Evolutionary conservation across 1,140 invertebrate genomes (phyloP).

Genomic region (Steinernema khuongi): DNA sequence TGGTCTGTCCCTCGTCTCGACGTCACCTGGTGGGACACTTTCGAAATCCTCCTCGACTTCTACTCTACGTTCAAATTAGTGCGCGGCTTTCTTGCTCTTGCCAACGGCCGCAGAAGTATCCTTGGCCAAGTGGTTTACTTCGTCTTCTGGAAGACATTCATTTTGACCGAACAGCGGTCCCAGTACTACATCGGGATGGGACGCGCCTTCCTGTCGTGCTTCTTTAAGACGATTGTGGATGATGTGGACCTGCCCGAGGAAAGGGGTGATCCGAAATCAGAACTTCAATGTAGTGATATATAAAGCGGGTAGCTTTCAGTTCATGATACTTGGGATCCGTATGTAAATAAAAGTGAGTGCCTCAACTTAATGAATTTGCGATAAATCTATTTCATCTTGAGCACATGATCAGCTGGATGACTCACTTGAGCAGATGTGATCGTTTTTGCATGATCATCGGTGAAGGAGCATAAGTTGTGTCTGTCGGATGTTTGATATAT

Average conservation of each 20-base stretch:
- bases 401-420: not conserved
- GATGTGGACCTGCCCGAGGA: too few relatives aligned
- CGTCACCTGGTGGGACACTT: slow-evolving; percentile 30
- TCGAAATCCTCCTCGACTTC: slow-evolving; percentile 40
- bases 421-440: not conserved
- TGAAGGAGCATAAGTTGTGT: not conserved
- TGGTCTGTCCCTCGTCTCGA: slow-evolving; percentile 31
- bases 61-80: slow-evolving; percentile 40
- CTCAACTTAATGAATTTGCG: too few relatives aligned
- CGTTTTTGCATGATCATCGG: not conserved
- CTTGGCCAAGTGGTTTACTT: slow-evolving; percentile 38
- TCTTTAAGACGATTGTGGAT: too few relatives aligned
- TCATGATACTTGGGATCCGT: too few relatives aligned
- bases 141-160: slow-evolving; percentile 45
- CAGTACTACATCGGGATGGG: not conserved
- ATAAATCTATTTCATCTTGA: too few relatives aligned
- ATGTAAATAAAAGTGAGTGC: too few relatives aligned
- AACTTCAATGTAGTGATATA: too few relatives aligned
- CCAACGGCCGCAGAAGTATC: slow-evolving; percentile 29
- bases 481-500: not conserved
- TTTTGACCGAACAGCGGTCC: slow-evolving; percentile 26
- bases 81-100: slow-evolving; percentile 10
- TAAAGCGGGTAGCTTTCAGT: too few relatives aligned
- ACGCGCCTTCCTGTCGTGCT: too few relatives aligned
- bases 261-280: too few relatives aligned